Base-by-base conservation (phyloP, 1,140 invertebrate species). In the Rhagoletis zephyria region DNA sequence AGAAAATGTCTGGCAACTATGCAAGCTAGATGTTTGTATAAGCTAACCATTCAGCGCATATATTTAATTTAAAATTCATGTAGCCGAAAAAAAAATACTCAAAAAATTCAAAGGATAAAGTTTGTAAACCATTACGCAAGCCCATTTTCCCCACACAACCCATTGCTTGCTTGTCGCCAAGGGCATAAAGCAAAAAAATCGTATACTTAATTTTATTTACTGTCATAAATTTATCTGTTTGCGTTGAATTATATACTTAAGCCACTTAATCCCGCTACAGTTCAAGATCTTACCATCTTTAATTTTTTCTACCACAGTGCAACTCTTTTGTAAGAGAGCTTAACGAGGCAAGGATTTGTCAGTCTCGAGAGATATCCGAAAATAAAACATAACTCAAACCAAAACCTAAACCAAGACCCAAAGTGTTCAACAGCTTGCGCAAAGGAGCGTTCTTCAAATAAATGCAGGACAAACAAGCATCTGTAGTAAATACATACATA, bases 151-250 rank as follows among this genome's bases (percentile, higher is more conserved):
- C 67, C 1, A 45, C 67, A 45, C 14, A 74, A 40, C 16, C 10
- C 45, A 19, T 10, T 56, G 48, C n/a, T 59, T n/a, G 45, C 14
- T 9, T 81, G 4, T 30, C n/a, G 56, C 3, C 12, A 81, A n/a
- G 9, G 16, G 1, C 30, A 56, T 5, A 16, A 19, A 81, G 30
- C 5, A 56, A 56, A 51, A 81, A 63, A 81, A 56, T 67, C 3
- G 10, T 19, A 48, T 81, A 56, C 51, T 81, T 81, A 81, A 81
- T 81, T 81, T 81, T 81, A 81, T 81, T 81, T 30, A 81, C 74
- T 81, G 45, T 81, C 19, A 48, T 81, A 77, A 16, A 77, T 77
- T 77, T 77, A 48, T 56, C 74, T 19, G n/a, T 56, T 81, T 74
- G 14, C 48, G 2, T 59, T 30, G 48, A 56, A 81, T 81, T 81